Base-by-base conservation (phyloP, 2,797 vertebrate genomes). In the Propithecus deckenii region DNA sequence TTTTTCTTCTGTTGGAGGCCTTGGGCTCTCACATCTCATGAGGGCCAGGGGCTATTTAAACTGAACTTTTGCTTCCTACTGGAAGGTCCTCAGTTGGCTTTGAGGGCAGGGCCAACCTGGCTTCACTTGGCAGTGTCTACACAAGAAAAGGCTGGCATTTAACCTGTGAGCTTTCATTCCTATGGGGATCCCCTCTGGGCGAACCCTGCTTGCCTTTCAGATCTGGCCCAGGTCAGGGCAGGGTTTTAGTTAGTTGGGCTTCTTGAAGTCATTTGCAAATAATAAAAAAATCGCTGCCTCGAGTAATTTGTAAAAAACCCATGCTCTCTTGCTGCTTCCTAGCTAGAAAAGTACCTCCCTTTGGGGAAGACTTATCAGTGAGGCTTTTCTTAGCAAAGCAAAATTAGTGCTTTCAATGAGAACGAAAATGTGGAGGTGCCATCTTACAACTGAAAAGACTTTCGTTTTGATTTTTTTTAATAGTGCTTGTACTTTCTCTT, bases 361-460 rank as follows among this genome's bases (percentile, higher is more conserved):
- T 78, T 15, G 10, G 52, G 86, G 30, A 65, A 71, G 41, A 38
- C 7, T 52, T 78, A 41, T 48, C 81, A 74, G 52, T 23, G 43
- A 94, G 41, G 61, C n/a, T 93, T 93, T 88, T 63, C 52, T 80
- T 72, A 80, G 84, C 79, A 69, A 87, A 86, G 63, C 28, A 41
- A 67, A 5, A 22, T 83, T 7, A 41, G 38, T 61, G n/a, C 38
- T 80, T 81, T 52, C 59, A 65, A 3, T 32, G 75, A 87, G n/a
- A 48, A 78, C 18, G 25, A 59, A 59, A n/a, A 67, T 35, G 35
- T 35, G 41, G 35, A 15, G 32, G 5, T n/a, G 22, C 35, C 18
- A 12, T 90, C 59, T 38, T 43, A 43, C 15, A 38, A 2, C 1
- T 50, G 89, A 85, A 61, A n/a, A 20, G 67, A 63, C 80, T 74